Percentiles rank a stretch among this genome's conserved stretches.
These are phyloP conservation scores for Aphis gossypii DNA, from an alignment of 1,140 invertebrate genomes.

Conservation along the genomic window DNA sequence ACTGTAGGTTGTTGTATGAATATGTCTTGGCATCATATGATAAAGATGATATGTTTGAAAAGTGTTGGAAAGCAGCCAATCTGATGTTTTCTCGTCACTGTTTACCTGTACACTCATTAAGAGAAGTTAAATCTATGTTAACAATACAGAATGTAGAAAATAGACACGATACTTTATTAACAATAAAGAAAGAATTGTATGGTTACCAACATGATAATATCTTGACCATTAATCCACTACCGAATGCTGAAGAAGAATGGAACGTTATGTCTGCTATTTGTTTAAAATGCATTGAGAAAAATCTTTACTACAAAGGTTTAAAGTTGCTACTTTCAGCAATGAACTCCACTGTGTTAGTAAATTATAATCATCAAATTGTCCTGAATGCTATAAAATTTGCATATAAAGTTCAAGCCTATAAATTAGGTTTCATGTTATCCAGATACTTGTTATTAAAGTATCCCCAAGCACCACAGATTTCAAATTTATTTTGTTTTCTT, in stretches of 20 bases:
- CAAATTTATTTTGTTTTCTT: constrained; percentile 32
- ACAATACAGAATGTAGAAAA: constrained; percentile 28
- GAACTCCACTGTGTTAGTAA: constrained; percentile 34
- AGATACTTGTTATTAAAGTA: constrained; percentile 25
- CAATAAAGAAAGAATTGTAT: constrained; percentile 29
- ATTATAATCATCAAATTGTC: constrained; percentile 34
- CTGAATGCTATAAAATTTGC: constrained; percentile 47
- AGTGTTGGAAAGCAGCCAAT: constrained; percentile 31
- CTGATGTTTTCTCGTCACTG: constrained; percentile 55
- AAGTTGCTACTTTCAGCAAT: constrained; percentile 46
- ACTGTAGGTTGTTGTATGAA: constrained; percentile 69
- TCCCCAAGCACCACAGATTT: constrained; percentile 38
- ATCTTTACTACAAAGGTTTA: constrained; percentile 26
- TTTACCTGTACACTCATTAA: constrained; percentile 35
- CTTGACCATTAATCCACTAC: constrained; percentile 26
- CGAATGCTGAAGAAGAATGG: constrained; percentile 36
- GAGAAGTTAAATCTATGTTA: constrained; percentile 51
- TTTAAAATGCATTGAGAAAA: constrained; percentile 42
- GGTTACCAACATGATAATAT: constrained; percentile 4
- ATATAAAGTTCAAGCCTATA: constrained; percentile 17
- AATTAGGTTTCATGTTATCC: constrained; percentile 44
- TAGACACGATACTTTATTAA: constrained; percentile 40
- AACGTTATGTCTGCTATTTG: neutral
- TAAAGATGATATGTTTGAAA: constrained; percentile 39
- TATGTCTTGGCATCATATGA: constrained; percentile 65